These are phyloP conservation scores for Centroberyx gerrardi DNA, from an alignment of 2,797 vertebrate species.

Conservation along the genomic window DNA sequence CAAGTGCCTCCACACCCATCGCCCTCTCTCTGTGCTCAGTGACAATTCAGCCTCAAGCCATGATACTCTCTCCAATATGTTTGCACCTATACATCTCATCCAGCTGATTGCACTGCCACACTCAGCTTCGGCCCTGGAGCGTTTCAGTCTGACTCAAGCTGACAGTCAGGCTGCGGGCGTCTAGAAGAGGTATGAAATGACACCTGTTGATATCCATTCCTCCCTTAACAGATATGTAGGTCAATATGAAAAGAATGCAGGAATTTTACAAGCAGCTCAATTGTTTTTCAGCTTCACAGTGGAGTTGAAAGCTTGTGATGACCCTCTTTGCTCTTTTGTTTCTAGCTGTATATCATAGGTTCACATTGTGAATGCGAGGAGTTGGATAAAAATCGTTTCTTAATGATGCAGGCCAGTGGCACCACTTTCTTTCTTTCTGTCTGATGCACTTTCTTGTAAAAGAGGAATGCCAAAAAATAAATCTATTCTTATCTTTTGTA, in stretches of 20 bases:
- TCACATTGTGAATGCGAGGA: background rate
- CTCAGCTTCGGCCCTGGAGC: constrained; percentile 2
- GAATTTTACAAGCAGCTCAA: too few species aligned
- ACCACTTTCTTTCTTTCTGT: background rate
- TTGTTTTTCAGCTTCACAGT: background rate
- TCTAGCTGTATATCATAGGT: background rate
- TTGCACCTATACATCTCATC: constrained; percentile 8
- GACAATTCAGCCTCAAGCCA: constrained; percentile 17
- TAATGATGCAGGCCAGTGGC: too few species aligned
- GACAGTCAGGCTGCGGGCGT: constrained; percentile 29
- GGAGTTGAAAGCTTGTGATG: background rate
- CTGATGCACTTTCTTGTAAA: background rate
- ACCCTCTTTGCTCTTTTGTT: background rate
- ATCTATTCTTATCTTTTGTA: too few species aligned
- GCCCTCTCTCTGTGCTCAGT: constrained; percentile 11
- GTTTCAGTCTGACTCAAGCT: background rate
- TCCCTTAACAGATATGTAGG: constrained; percentile 25
- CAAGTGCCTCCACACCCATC: background rate
- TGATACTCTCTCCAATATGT: constrained; percentile 26
- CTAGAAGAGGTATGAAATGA: constrained; percentile 21
- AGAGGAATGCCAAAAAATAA: background rate
- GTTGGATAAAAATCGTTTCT: background rate
- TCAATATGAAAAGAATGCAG: background rate
- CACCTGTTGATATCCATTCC: constrained; percentile 12
- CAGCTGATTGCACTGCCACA: background rate